Evolutionary conservation across 2,113 vertebrate species (phyloP), one percentile per base, ranked within the genome.

Genomic region (Gobius niger): DNA sequence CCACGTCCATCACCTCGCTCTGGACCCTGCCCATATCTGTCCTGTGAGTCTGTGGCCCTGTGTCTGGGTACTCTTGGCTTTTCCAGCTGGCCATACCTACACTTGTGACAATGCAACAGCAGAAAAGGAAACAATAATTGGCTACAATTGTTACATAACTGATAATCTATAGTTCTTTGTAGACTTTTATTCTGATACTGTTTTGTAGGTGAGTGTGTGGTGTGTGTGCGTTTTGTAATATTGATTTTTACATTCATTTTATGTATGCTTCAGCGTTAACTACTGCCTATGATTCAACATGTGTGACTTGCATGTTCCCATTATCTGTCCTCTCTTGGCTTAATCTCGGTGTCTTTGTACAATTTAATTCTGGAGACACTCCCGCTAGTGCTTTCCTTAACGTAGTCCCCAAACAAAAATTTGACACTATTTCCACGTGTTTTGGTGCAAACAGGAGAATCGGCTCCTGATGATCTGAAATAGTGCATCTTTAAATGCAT

Each of bases 101-200:
- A 87, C 86, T 85, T 87, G 85, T 88, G 88, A 88, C 65, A 77
- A 87, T 82, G 89, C 84, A 88, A 88, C 85, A 82, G 83, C 75
- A 82, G 87, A 89, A 85, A 84, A 81, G 78, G 81, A 84, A 87
- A 84, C 76, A 84, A 84, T 57, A 62, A 89, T 86, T 85, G 88
- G 89, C 81, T 78, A 88, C 90, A 87, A 90, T 90, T 89, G 90
- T 88, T 88, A 90, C 87, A 90, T 87, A 90, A 86, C 79, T 87
- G 80, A 88, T 89, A 86, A 86, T 85, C 89, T 91, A 87, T 90
- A 83, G 89, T 88, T 91, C 88, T 92, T 92, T 92, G 91, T 93
- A 93, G 92, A 93, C 81, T 92, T 92, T 92, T 92, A 92, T 93
- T 94, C 91, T 91, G 88, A 92, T 89, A 88, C 83, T 85, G 91